Evolutionary conservation across 92 coral and sea anemone genomes (phyloP).

Genomic region (Epizoanthus ramosus): DNA sequence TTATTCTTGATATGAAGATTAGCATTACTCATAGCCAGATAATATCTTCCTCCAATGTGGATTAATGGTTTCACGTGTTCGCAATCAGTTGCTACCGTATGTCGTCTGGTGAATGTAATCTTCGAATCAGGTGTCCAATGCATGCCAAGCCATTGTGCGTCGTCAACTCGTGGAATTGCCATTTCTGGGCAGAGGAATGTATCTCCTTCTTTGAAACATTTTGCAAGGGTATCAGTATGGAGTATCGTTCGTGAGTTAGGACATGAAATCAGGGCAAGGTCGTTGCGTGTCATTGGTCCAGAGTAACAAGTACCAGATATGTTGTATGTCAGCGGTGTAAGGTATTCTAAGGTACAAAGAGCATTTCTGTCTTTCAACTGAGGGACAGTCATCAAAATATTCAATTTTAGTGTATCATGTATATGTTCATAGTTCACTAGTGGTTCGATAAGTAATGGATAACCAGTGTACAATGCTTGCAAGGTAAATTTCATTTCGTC

Average conservation of each 20-base stretch:
- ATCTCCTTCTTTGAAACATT: too few relatives aligned
- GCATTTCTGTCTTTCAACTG: background rate
- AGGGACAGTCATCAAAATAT: conserved; percentile 13
- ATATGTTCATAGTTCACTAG: conserved; percentile 6
- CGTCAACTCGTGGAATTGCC: too few relatives aligned
- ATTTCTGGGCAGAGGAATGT: too few relatives aligned
- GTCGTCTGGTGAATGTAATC: background rate
- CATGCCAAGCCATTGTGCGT: background rate
- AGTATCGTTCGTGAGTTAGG: too few relatives aligned
- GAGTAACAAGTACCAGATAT: conserved; percentile 12
- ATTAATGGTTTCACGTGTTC: background rate
- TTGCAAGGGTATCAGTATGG: too few relatives aligned
- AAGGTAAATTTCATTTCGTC: background rate
- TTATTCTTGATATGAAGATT: too few relatives aligned
- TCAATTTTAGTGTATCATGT: background rate
- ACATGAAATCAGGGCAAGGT: background rate
- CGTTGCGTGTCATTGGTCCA: background rate
- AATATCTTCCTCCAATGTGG: too few relatives aligned
- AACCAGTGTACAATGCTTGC: background rate
- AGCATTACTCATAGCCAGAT: too few relatives aligned
- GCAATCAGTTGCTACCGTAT: background rate
- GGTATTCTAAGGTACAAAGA: background rate
- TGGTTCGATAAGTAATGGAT: background rate
- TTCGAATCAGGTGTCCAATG: background rate
- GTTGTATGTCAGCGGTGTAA: conserved; percentile 9